Evolutionary conservation across 2,888 invertebrate genomes (phyloP), one percentile per base, ranked within the genome.

Genomic region (Malachius bipustulatus): DNA sequence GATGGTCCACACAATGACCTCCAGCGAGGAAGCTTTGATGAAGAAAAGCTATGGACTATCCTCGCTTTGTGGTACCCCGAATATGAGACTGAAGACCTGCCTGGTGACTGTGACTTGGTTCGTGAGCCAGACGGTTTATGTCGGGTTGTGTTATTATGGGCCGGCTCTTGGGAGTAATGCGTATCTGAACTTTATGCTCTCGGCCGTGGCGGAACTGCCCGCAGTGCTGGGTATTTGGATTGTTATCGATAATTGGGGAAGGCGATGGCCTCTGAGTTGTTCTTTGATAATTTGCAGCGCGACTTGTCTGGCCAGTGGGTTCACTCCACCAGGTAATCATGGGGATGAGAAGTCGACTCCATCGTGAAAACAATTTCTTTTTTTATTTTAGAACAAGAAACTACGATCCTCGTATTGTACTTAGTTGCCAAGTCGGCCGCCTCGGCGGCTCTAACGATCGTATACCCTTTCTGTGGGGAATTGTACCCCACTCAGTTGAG

Each of bases 381-480:
- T 36, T 46, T 32, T 38, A 34, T 63, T 63, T 32, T 50, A 83
- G 85, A 84, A 64, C 82, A 82, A 30, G 73, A 77, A 36, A 71
- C 69, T 37, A 71, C 76, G 52, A 87, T 85, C 26, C 63, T 88
- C 28, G 67, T 80, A 37, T 63, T 88, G 11, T 89, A 82, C 59
- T 64, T 87, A 26, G 67, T 87, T 51, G 82, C 89, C 9, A 91
- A 91, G 64, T 85, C 85, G 44, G 75, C 88, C 45, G 83, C 90
- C 55, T 89, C 90, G 2, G 88, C 88, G 4, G 87, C 89, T 4
- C 91, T 89, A 64, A 67, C 89, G 37, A 87, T 89, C 42, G 87
- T 91, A 50, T 91, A 90, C 60, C 89, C 90, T 0, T 90, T 90
- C 60, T 89, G 89, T 47, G 87, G 87, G 6, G 91, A 91, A 64